phyloP scores from a whole-genome alignment of 1,140 invertebrate genomes.

The Hyles euphorbiae region DNA sequence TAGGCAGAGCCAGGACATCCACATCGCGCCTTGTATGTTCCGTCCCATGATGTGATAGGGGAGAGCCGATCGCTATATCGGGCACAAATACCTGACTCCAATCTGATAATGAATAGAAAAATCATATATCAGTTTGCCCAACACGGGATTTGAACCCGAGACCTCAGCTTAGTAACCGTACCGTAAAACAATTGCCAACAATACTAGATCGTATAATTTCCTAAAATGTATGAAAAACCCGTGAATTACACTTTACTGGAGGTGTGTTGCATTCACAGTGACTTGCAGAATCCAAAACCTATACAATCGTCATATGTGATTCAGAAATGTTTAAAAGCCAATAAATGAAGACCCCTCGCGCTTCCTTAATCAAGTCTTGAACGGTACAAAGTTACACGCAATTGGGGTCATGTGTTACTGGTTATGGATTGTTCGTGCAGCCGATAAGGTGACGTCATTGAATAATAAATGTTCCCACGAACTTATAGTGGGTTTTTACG shows the following conservation, averaged over 20 bases:
- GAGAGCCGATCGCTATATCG: too few species aligned
- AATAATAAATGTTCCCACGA: slow-evolving; percentile 10
- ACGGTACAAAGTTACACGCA: neutral
- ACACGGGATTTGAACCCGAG: too few species aligned
- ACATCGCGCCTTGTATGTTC: too few species aligned
- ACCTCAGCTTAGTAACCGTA: too few species aligned
- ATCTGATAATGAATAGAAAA: too few species aligned
- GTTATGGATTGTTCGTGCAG: slow-evolving; percentile 8
- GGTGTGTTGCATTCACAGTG: slow-evolving; percentile 10
- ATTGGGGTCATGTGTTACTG: slow-evolving; percentile 6
- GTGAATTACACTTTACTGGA: neutral
- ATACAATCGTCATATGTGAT: slow-evolving; percentile 8
- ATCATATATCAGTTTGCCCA: too few species aligned
- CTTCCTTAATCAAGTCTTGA: neutral
- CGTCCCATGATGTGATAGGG: too few species aligned
- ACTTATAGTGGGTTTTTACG: slow-evolving; percentile 37
- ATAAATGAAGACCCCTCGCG: neutral
- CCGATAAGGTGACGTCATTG: slow-evolving; percentile 13
- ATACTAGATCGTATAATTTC: too few species aligned
- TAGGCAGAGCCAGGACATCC: too few species aligned
- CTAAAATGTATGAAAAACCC: too few species aligned
- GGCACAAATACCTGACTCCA: too few species aligned
- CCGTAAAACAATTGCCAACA: too few species aligned
- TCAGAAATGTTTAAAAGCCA: slow-evolving; percentile 1
- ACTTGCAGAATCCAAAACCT: slow-evolving; percentile 8